Conservation (phyloP, 23 tunicate species). For the Phallusia fumigata region DNA sequence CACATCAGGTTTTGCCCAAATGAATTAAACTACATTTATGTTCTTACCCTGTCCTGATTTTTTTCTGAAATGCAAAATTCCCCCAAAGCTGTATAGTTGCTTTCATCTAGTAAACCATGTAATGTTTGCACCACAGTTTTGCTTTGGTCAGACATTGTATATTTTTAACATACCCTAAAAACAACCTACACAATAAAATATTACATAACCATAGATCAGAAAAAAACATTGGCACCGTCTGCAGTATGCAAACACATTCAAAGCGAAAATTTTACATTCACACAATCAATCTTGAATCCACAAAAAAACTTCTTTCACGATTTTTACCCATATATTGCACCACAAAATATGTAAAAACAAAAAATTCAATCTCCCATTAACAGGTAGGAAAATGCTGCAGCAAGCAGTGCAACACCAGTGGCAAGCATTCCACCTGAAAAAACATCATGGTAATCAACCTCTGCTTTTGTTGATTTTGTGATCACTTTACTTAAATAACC, state of each 20-base stretch:
- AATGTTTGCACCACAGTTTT: not conserved
- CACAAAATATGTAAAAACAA: conserved; percentile 1
- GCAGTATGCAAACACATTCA: not conserved
- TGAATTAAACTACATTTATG: not conserved
- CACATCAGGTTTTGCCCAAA: not conserved
- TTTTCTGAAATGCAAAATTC: conserved; percentile 1
- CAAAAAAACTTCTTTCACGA: not conserved
- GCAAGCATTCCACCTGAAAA: conserved; percentile 18
- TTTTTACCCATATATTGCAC: not conserved
- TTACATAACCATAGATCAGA: too few species aligned
- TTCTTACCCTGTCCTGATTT: conserved; percentile 10
- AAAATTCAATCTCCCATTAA: not conserved
- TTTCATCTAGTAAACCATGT: not conserved
- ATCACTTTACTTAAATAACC: too few species aligned
- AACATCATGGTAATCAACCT: not conserved
- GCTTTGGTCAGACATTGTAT: not conserved
- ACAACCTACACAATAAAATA: not conserved
- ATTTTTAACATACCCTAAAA: not conserved
- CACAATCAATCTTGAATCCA: not conserved
- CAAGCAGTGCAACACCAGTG: not conserved
- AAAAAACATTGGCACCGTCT: not conserved
- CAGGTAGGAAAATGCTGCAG: conserved; percentile 9
- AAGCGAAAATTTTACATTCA: not conserved
- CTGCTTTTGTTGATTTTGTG: not conserved
- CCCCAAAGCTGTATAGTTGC: not conserved